These are phyloP conservation scores for Sinopyrophorus schimmeli DNA, from an alignment of 2,888 invertebrate genomes.

Conservation along the genomic window DNA sequence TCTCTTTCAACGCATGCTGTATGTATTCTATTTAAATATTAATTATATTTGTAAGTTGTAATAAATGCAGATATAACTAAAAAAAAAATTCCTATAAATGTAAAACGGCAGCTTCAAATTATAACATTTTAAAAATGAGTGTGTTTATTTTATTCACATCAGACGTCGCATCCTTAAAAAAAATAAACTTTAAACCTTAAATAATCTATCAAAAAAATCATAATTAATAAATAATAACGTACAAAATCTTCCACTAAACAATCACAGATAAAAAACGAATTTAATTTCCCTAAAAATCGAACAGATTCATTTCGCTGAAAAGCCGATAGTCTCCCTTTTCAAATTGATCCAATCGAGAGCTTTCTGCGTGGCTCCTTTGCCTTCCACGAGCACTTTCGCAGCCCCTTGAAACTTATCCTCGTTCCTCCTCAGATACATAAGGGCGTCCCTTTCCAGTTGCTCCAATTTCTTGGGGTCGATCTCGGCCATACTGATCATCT, in stretches of 20 bases:
- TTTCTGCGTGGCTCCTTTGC: constrained; percentile 53
- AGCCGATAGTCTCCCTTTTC: constrained; percentile 44
- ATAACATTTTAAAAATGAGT: constrained; percentile 19
- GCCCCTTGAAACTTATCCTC: constrained; percentile 74
- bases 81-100: constrained; percentile 17
- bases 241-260: constrained; percentile 6
- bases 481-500: constrained; percentile 80
- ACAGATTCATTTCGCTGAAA: constrained; percentile 1
- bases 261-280: constrained; percentile 6
- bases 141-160: constrained; percentile 12
- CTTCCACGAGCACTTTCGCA: constrained; percentile 55
- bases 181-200: constrained; percentile 3
- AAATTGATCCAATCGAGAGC: constrained; percentile 55
- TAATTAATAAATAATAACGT: constrained; percentile 3
- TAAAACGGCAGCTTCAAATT: constrained; percentile 30
- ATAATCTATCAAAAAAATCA: constrained; percentile 2
- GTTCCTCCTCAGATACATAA: constrained; percentile 79
- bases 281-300: constrained; percentile 6
- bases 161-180: too few species aligned
- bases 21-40: constrained; percentile 13
- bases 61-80: constrained; percentile 6
- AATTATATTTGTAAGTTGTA: constrained; percentile 15
- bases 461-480: constrained; percentile 71
- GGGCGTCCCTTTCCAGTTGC: constrained; percentile 73
- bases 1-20: constrained; percentile 10